Percentiles rank a stretch among this genome's conserved stretches.
Conservation (phyloP, 2,888 invertebrate species). For the Aspidiotus destructor region DNA sequence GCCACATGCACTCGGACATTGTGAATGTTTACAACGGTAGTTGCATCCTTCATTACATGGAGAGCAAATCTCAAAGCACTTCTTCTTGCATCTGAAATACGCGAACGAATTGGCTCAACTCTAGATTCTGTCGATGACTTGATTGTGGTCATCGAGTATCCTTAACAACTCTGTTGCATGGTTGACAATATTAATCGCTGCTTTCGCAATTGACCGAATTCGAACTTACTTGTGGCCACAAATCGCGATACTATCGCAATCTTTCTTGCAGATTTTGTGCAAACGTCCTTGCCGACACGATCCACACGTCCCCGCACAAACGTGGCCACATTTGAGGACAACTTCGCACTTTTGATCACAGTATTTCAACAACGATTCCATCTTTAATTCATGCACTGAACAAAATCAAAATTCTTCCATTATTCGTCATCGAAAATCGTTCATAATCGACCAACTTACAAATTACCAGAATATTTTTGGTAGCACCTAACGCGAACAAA, state of each 20-base stretch:
- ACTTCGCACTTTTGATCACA: neutral
- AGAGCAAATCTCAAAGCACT: conserved; percentile 50
- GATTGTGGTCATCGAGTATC: too few relatives aligned
- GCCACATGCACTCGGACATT: conserved; percentile 45
- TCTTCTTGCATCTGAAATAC: conserved; percentile 35
- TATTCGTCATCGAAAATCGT: too few relatives aligned
- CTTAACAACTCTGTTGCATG: neutral
- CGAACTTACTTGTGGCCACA: conserved; percentile 3
- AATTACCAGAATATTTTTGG: conserved; percentile 32
- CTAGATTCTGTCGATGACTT: too few relatives aligned
- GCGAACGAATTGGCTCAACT: too few relatives aligned
- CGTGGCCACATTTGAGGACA: neutral
- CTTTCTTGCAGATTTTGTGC: neutral
- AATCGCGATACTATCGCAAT: neutral
- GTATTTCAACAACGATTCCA: neutral
- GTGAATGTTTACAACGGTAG: conserved; percentile 48
- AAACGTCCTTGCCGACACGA: neutral
- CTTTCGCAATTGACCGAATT: neutral
- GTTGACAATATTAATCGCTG: neutral
- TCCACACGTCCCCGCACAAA: neutral
- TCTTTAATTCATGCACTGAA: too few relatives aligned
- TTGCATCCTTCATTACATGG: conserved; percentile 48
- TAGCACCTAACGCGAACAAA: conserved; percentile 23
- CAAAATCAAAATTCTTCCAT: too few relatives aligned
- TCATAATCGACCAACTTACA: too few relatives aligned